Conservation (phyloP, 2,797 vertebrate genomes). For the Benthosema pterotum region DNA sequence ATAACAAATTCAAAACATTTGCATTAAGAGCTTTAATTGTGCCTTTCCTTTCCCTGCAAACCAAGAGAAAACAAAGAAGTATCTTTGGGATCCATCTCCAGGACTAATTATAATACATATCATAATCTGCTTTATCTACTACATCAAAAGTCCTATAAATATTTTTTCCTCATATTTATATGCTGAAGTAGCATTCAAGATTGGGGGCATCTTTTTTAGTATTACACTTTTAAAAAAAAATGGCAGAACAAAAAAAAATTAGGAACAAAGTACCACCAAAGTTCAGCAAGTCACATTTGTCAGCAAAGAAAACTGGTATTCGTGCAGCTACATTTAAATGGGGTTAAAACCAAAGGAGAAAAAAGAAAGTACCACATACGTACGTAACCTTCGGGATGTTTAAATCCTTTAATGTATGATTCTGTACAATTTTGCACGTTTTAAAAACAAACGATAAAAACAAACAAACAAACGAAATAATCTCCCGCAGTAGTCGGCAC, state of each 20-base stretch:
- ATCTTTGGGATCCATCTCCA: slow-evolving; percentile 85
- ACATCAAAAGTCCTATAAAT: slow-evolving; percentile 87
- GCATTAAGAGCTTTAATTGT: slow-evolving; percentile 88
- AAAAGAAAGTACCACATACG: slow-evolving; percentile 81
- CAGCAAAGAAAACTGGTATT: slow-evolving; percentile 79
- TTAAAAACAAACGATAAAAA: background rate
- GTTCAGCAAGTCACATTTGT: slow-evolving; percentile 83
- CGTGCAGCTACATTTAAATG: slow-evolving; percentile 86
- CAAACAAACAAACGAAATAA: background rate
- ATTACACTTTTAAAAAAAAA: slow-evolving; percentile 78
- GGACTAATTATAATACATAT: slow-evolving; percentile 84
- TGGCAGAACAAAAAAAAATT: slow-evolving; percentile 59
- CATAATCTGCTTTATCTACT: slow-evolving; percentile 82
- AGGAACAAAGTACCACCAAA: slow-evolving; percentile 83
- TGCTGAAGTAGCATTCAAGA: slow-evolving; percentile 83
- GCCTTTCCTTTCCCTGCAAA: slow-evolving; percentile 84
- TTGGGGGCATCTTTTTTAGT: slow-evolving; percentile 76
- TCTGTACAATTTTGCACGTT: slow-evolving; percentile 84
- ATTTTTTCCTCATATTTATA: slow-evolving; percentile 83
- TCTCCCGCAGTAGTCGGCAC: slow-evolving; percentile 81
- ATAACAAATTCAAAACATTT: slow-evolving; percentile 81
- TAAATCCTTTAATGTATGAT: slow-evolving; percentile 81
- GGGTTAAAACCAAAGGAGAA: slow-evolving; percentile 58
- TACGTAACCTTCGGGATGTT: slow-evolving; percentile 84
- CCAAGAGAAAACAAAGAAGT: slow-evolving; percentile 82